Percentiles rank a stretch among this genome's conserved stretches.
Conservation (phyloP, 2,888 invertebrate species). For the Ichneumoninae sp. region DNA sequence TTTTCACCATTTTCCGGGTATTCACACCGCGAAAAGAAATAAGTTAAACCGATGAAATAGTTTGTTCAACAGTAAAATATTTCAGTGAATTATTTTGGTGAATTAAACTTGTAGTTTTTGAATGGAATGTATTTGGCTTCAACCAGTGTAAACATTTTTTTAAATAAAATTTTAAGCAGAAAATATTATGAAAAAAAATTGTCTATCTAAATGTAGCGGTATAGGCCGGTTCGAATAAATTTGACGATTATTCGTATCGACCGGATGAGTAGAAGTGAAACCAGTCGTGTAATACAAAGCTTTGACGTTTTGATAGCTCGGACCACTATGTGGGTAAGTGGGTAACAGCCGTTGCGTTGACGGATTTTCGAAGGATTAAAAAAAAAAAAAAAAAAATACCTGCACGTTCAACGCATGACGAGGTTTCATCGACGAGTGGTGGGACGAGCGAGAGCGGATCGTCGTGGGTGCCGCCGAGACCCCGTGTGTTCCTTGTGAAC, state of each 20-base stretch:
- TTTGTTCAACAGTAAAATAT: too few species aligned
- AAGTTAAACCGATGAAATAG: too few species aligned
- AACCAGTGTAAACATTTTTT: too few species aligned
- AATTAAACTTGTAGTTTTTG: too few species aligned
- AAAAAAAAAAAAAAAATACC: constrained; percentile 20
- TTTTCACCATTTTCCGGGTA: too few species aligned
- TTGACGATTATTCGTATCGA: background rate
- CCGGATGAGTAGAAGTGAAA: background rate
- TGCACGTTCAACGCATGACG: constrained; percentile 28
- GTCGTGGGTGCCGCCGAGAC: constrained; percentile 37
- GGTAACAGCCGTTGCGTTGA: background rate
- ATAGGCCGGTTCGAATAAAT: background rate
- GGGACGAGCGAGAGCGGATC: constrained; percentile 33
- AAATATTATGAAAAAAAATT: background rate
- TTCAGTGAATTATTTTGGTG: too few species aligned
- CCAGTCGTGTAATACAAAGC: background rate
- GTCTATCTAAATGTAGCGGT: background rate
- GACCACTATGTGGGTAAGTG: too few species aligned
- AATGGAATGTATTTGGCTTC: too few species aligned
- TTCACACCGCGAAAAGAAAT: too few species aligned
- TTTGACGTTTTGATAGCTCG: background rate
- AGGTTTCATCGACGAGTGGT: constrained; percentile 23
- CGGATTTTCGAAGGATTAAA: background rate
- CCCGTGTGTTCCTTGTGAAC: constrained; percentile 56
- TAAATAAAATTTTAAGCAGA: too few species aligned